A percentile compares a stretch with the other conserved stretches of the same genome.
These are phyloP conservation scores for Papilio elwesi DNA, from an alignment of 2,888 invertebrate genomes.

Conservation along the genomic window DNA sequence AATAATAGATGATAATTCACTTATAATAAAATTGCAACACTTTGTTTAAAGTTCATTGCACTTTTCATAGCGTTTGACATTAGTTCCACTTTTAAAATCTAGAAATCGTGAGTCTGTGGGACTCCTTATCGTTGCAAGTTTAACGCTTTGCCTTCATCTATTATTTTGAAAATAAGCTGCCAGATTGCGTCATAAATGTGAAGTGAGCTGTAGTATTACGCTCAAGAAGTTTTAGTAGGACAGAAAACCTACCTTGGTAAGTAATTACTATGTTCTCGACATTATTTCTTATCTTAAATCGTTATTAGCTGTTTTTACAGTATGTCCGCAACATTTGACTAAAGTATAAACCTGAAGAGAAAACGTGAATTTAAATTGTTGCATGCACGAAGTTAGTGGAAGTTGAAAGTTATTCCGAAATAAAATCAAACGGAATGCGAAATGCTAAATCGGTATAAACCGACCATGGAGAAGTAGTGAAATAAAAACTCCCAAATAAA, in stretches of 20 bases:
- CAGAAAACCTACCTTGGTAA: background rate
- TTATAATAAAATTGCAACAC: no score
- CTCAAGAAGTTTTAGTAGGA: background rate
- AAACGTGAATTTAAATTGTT: background rate
- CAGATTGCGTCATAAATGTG: slow-evolving; percentile 52
- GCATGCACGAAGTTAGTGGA: background rate
- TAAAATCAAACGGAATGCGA: background rate
- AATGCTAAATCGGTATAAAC: background rate
- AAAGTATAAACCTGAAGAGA: slow-evolving; percentile 1
- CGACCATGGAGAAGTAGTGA: background rate
- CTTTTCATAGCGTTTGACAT: no score
- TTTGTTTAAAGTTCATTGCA: no score
- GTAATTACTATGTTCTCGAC: background rate
- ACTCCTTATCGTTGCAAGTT: slow-evolving; percentile 44
- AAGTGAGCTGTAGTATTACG: background rate
- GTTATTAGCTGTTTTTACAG: background rate
- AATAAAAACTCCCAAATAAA: background rate
- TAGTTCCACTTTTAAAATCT: background rate
- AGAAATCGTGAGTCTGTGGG: slow-evolving; percentile 22
- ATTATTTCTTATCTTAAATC: background rate
- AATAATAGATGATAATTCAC: no score
- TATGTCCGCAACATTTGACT: background rate
- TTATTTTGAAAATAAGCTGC: slow-evolving; percentile 52
- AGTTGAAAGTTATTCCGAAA: slow-evolving; percentile 1
- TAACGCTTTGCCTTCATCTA: slow-evolving; percentile 47